Evolutionary conservation across 92 coral and sea anemone genomes (phyloP).

Genomic region (Phenganax subtilis): DNA sequence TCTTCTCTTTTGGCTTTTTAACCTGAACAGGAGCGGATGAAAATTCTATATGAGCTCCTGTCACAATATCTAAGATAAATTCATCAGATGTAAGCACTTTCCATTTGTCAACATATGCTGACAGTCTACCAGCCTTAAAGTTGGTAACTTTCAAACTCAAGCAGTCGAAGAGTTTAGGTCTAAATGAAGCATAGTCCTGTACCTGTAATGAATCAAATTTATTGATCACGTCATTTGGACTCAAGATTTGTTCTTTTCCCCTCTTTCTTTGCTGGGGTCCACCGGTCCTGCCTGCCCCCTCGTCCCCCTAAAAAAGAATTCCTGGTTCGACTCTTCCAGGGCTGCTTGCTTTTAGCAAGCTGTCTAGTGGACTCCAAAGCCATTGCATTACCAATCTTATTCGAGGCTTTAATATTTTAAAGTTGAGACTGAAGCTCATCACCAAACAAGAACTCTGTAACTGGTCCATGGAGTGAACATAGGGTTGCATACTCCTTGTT

Average conservation of each 20-base stretch:
- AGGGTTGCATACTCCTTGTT: conserved; percentile 43
- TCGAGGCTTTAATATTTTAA: conserved; percentile 38
- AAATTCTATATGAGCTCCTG: conserved; percentile 45
- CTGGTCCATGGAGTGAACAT: conserved; percentile 40
- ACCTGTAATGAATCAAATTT: conserved; percentile 12
- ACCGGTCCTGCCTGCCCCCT: conserved; percentile 31
- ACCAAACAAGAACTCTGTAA: conserved; percentile 44
- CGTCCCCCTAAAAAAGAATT: conserved; percentile 24
- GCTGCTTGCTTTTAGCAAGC: conserved; percentile 5
- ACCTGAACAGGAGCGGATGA: conserved; percentile 37
- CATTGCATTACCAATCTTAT: conserved; percentile 20
- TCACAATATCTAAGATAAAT: conserved; percentile 40
- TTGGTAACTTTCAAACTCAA: conserved; percentile 20
- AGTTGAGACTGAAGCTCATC: conserved; percentile 48
- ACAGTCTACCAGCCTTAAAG: conserved; percentile 46
- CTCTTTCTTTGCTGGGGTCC: conserved; percentile 5
- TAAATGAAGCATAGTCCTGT: conserved; percentile 38
- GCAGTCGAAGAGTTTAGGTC: conserved; percentile 32
- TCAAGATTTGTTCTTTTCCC: conserved; percentile 5
- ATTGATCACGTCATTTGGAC: neutral
- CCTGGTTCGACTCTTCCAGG: neutral
- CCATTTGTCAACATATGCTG: conserved; percentile 40
- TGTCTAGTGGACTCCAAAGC: neutral
- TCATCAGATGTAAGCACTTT: conserved; percentile 43
- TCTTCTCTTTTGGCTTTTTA: conserved; percentile 6